phyloP scores from a whole-genome alignment of 1,140 invertebrate species.

The Brachionus paranguensis region DNA sequence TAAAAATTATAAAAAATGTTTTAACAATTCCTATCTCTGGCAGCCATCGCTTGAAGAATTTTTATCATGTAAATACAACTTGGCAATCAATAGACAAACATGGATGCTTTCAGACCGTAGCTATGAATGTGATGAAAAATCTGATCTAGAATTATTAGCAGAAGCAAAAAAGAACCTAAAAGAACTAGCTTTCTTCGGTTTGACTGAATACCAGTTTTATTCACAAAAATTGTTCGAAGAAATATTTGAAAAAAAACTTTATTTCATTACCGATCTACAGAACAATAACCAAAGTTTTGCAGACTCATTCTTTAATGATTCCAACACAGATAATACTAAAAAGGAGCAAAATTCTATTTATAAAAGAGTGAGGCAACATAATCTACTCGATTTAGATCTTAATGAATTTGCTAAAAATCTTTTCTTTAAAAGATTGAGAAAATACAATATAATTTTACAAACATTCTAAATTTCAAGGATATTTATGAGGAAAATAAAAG shows the following conservation, averaged over 20 bases:
- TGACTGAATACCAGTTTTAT: neutral
- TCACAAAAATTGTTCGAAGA: neutral
- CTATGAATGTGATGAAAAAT: neutral
- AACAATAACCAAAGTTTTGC: slow-evolving; percentile 3
- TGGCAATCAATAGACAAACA: neutral
- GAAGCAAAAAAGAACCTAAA: neutral
- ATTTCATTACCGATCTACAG: neutral
- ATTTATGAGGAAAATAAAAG: no score
- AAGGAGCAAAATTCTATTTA: neutral
- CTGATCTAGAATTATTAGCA: neutral
- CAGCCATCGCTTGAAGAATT: neutral
- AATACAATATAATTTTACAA: neutral
- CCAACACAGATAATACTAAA: neutral
- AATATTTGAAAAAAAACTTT: neutral
- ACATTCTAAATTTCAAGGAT: no score
- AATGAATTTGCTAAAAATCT: neutral
- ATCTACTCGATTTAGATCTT: neutral
- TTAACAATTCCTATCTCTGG: neutral
- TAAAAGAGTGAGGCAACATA: neutral
- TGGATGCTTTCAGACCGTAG: neutral
- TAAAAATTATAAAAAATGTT: neutral
- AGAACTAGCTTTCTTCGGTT: neutral
- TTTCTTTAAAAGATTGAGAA: neutral
- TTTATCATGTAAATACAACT: neutral
- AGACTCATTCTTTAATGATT: slow-evolving; percentile 41